Evolutionary conservation across 2,113 vertebrate genomes (phyloP).

Genomic region (Vireo altiloquus): DNA sequence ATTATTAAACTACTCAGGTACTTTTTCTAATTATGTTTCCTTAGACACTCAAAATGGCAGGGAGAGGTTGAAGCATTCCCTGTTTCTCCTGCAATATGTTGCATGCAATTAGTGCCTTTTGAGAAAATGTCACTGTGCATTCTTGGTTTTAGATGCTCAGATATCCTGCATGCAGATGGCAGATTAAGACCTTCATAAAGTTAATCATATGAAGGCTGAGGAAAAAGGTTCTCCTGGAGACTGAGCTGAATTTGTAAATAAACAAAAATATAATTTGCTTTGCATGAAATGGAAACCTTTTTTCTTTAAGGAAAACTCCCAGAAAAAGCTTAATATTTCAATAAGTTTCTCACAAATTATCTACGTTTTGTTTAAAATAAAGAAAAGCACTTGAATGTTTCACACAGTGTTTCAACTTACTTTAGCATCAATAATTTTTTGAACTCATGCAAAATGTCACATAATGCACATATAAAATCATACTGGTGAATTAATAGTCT

Average conservation of each 20-base stretch:
- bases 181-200: background rate
- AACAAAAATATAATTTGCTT: background rate
- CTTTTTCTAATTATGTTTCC: background rate
- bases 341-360: background rate
- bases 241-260: background rate
- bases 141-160: background rate
- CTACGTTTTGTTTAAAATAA: background rate
- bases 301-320: background rate
- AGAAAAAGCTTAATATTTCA: background rate
- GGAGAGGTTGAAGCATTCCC: background rate
- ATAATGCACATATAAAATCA: background rate
- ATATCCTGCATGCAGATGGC: background rate
- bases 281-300: background rate
- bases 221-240: background rate
- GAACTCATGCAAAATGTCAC: background rate
- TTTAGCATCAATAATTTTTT: background rate
- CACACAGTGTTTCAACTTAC: background rate
- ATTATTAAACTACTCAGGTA: background rate
- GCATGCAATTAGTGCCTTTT: background rate
- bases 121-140: background rate
- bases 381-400: background rate
- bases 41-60: background rate
- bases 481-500: background rate
- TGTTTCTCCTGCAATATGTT: background rate
- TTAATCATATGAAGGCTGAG: background rate